Base-by-base conservation (phyloP, 2,888 invertebrate species). In the Meiosimyza decipiens region DNA sequence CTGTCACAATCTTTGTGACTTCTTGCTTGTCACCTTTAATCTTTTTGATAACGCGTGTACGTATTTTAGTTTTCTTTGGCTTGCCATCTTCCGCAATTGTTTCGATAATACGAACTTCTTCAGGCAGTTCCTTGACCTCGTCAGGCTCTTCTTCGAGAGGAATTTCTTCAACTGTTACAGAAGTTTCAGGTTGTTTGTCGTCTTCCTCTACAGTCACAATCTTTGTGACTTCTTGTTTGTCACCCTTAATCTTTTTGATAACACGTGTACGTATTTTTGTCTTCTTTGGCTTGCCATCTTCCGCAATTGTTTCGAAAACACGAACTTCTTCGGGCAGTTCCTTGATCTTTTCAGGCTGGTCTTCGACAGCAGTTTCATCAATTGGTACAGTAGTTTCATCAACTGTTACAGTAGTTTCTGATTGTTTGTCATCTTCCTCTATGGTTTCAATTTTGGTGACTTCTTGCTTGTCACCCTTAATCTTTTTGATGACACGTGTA, bases 401-500 rank as follows among this genome's bases (percentile, higher is more conserved):
- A n/a, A 72, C 64, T 18, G 72, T 72, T 7, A 72, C 72, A 22
- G 63, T 72, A 22, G 69, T 72, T 60, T 72, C 72, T 16, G 72
- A 64, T 33, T 68, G 62, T 33, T 72, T 72, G 64, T 68, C 72
- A 49, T 72, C 72, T 55, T 72, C 72, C 63, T 72, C 72, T 13
- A 72, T 64, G 47, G 72, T 72, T 63, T 72, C 63, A 54, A 72
- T 72, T 16, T 72, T 69, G 63, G 72, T 72, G 16, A 75, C 72
- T 66, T 75, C 75, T 70, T 75, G 75, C 22, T 75, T 75, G 70
- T 72, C 73, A 9, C 75, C 75, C 70, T 73, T 75, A 18, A 73
- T 65, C 73, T 75, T 75, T 66, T 75, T 73, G 52, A 75, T 75
- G 0, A 73, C 60, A 1, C 75, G 73, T 50, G 75, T 75, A 49